Evolutionary conservation across 1,140 invertebrate genomes (phyloP).

Genomic region (Aleiodes sp.): DNA sequence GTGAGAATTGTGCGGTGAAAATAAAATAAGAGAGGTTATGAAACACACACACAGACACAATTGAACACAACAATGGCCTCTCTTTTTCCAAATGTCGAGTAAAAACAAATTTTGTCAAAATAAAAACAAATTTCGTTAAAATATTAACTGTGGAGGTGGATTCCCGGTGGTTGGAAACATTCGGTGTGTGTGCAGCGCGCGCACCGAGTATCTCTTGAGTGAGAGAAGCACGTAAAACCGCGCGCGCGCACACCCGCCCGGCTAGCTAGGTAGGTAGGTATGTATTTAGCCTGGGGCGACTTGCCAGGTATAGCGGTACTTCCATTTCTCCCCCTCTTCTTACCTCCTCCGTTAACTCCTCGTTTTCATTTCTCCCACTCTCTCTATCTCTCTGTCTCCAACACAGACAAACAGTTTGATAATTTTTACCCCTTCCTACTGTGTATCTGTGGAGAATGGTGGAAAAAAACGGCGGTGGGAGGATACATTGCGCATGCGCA

Average conservation of each 20-base stretch:
- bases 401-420: no score
- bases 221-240: constrained; percentile 40
- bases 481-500: neutral
- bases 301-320: constrained; percentile 57
- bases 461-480: neutral
- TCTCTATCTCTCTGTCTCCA: no score
- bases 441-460: no score
- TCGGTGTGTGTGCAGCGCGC: neutral
- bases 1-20: no score
- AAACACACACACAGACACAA: no score
- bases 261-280: constrained; percentile 59
- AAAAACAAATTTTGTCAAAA: no score
- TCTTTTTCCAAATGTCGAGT: no score
- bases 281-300: constrained; percentile 57
- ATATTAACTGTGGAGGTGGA: no score
- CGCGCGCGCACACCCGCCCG: constrained; percentile 34
- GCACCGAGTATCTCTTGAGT: constrained; percentile 26
- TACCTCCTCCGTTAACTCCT: constrained; percentile 13
- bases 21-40: no score
- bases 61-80: no score
- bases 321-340: constrained; percentile 37
- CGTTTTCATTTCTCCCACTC: neutral
- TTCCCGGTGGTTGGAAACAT: neutral
- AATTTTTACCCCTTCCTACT: no score
- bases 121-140: no score